Evolutionary conservation across 2,888 invertebrate species (phyloP), one percentile per base, ranked within the genome.

Genomic region (Metopia argyrocephala): DNA sequence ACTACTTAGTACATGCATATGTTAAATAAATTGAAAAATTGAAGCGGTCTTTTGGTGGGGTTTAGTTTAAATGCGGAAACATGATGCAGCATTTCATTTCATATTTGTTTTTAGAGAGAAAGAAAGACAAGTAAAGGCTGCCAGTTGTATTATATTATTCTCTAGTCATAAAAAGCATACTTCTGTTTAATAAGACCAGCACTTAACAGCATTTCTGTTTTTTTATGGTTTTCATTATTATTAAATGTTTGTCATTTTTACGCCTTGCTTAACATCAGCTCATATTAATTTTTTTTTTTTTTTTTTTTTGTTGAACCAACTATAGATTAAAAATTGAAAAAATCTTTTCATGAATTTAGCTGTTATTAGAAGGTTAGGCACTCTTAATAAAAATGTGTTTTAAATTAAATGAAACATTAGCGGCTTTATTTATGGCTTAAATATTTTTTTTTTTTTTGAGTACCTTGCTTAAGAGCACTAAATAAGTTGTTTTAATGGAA

Each of bases 321-420:
- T 4, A 6, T 2, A 15, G 12, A 4, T 38, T 38, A 28, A 74
- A 46, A n/a, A n/a, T n/a, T n/a, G n/a, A 76, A 62, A 12, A 65
- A 61, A 54, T 66, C 20, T 50, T 73, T 62, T n/a, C 38, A 66
- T 59, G 65, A 3, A n/a, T 59, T 1, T 25, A 84, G 86, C 82
- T 87, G 85, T 85, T 86, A 85, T 9, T 28, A 68, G 86, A 87
- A 87, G 87, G 86, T 87, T 87, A 86, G 87, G 85, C 85, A 59
- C 65, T 31, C 38, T 69, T 70, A 61, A 56, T 28, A 68, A n/a
- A 75, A 75, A n/a, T n/a, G 12, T 56, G 12, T 54, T 18, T 50
- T 61, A 38, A 21, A 61, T 50, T 31, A 31, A 50, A 18, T 15
- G 2, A 12, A 18, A 23, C 54, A 70, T 65, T 57, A 74, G 23